Base-by-base conservation (phyloP, 92 coral and sea anemone genomes). In the Nematostella vectensis region DNA sequence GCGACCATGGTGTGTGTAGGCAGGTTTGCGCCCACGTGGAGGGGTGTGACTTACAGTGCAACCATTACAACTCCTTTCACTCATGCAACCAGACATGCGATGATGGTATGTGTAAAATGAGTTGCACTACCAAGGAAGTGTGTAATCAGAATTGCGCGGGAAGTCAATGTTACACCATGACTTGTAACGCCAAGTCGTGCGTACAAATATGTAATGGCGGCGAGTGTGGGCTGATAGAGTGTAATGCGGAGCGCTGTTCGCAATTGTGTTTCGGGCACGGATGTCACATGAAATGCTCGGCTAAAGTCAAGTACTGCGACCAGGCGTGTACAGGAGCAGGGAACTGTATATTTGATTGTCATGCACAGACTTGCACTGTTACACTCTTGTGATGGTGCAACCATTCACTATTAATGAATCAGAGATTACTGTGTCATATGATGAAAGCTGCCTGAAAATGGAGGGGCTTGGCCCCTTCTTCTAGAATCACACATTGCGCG, bases 1-100 rank as follows among this genome's bases (percentile, higher is more conserved):
- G 65, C 8, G 45, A 31, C 29, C 54, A 59, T 19, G 83, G 85
- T 6, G 72, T 70, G 25, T 85, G 95, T 29, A 70, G 58, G 18
- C 95, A 85, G 38, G 61, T 54, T 1, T 84, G 94, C 63, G 29
- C 49, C 0, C 55, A 57, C 12, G 65, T 25, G 2, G 79, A 75
- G 39, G 95, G 95, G 13, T 85, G 95, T 45, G 36, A 73, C 15
- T 37, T 85, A 36, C 56, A 56, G 15, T 66, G 63, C 33, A 29
- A 43, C 27, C 62, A 55, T 37, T 47, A 25, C 8, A 20, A 53
- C n/a, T 16, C 37, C 18, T 55, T 76, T 25, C 71, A 80, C 47
- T 70, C 82, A 4, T 80, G 88, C 72, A 80, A 80, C 28, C 95
- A 85, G 58, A 77, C 82, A 8, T 85, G 95, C 59, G 39, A 43